Evolutionary conservation across 2,797 vertebrate species (phyloP), one percentile per base, ranked within the genome.

Genomic region (Tenualosa ilisha): DNA sequence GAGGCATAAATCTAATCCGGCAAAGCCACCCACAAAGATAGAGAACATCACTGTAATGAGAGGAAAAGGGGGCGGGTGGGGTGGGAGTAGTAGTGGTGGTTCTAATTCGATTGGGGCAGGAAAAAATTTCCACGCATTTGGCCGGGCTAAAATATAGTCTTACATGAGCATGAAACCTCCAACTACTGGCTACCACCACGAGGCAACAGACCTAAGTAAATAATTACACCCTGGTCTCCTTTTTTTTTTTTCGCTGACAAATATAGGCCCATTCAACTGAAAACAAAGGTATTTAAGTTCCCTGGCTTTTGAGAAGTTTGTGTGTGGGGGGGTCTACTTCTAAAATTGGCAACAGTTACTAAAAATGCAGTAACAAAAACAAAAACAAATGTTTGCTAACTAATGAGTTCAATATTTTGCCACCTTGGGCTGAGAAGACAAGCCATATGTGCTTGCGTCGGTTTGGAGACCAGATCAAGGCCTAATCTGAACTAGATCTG

Each of bases 181-280:
- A 81, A 84, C 6, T 63, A 53, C 54, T 79, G 61, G 85, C 89
- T 84, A 24, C 84, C 81, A 50, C 84, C 82, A 89, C 88, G 54
- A 88, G 85, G 54, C 72, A 86, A 83, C 84, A 49, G 87, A 90
- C 88, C 82, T 68, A 72, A 90, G 91, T 88, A 90, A 79, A 79
- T 79, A 43, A 79, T 79, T 79, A 79, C 72, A 79, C 72, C 72
- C 17, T 46, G 37, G 40, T 9, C 17, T 22, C 6, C 0, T 50
- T 50, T 54, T 72, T 24, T 26, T 43, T 26, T 43, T 75, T 61
- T 43, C 26, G 6, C 20, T 20, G 83, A 87, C 85, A 91, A 92
- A 92, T 89, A 90, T 83, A 88, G 88, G 84, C 89, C 90, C 90
- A 90, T 89, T 86, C 61, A 87, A 90, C 91, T 88, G 85, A 87